Evolutionary conservation across 2,888 invertebrate species (phyloP).

Genomic region (Tetragnatha montana): DNA sequence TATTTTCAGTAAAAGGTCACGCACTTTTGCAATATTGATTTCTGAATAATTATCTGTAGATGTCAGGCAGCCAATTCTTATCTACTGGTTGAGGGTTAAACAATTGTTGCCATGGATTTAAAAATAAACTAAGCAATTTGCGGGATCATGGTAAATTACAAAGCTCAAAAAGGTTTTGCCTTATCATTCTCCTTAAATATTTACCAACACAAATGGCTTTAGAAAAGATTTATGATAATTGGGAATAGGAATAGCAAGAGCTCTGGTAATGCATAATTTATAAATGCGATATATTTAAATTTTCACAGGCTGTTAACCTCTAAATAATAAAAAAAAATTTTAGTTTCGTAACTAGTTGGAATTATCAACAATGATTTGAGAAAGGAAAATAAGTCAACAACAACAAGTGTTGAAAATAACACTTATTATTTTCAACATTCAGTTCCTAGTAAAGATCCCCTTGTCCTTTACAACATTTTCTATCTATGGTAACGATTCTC

Average conservation of each 20-base stretch:
- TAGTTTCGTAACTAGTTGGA: too few species aligned
- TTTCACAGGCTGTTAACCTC: too few species aligned
- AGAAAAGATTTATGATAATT: not conserved
- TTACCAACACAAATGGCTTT: not conserved
- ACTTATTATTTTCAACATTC: too few species aligned
- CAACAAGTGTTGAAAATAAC: too few species aligned
- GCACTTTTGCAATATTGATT: not conserved
- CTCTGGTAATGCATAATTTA: not conserved
- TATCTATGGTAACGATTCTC: too few species aligned
- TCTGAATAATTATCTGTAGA: not conserved
- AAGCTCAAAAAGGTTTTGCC: not conserved
- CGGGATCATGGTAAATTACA: not conserved
- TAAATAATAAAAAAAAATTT: too few species aligned
- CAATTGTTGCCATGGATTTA: not conserved
- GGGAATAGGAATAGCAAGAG: not conserved
- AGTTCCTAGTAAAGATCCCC: too few species aligned
- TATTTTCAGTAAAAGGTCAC: not conserved
- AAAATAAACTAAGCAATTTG: not conserved
- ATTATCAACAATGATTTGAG: too few species aligned
- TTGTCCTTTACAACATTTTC: too few species aligned
- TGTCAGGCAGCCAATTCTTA: not conserved
- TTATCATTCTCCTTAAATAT: not conserved
- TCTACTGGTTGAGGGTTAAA: not conserved
- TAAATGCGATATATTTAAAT: too few species aligned
- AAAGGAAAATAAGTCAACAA: too few species aligned